phyloP scores from a whole-genome alignment of 2,888 invertebrate genomes.

The Amblyjoppa fuscipennis region DNA sequence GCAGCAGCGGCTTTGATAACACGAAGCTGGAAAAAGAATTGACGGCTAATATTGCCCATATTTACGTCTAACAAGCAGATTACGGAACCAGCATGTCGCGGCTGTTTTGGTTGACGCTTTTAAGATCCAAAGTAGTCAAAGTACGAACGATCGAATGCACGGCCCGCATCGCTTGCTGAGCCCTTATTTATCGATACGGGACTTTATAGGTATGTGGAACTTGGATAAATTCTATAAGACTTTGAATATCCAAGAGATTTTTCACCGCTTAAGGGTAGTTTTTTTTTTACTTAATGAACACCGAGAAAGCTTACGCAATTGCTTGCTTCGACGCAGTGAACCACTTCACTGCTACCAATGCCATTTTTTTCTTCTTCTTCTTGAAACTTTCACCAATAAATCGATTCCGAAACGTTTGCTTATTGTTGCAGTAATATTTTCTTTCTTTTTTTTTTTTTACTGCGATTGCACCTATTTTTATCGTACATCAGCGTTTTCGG shows the following conservation, averaged over 20 bases:
- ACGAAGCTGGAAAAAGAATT: constrained; percentile 33
- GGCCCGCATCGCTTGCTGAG: constrained; percentile 31
- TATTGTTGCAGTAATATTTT: constrained; percentile 29
- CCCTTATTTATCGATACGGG: constrained; percentile 47
- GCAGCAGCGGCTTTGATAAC: constrained; percentile 30
- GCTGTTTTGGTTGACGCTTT: constrained; percentile 37
- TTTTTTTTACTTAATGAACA: constrained; percentile 72
- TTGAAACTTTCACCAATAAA: constrained; percentile 57
- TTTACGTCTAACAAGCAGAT: constrained; percentile 45
- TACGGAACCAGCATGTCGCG: constrained; percentile 18
- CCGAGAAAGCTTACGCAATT: constrained; percentile 73
- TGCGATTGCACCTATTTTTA: constrained; percentile 60
- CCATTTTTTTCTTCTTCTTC: constrained; percentile 30
- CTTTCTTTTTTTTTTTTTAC: constrained; percentile 11
- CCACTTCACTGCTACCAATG: constrained; percentile 35
- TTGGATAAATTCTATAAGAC: constrained; percentile 63
- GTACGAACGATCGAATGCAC: constrained; percentile 54
- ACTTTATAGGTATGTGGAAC: constrained; percentile 49
- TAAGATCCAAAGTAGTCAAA: constrained; percentile 46
- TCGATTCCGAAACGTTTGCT: constrained; percentile 48
- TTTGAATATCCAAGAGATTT: constrained; percentile 65
- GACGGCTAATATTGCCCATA: constrained; percentile 33
- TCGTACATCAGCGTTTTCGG: constrained; percentile 64
- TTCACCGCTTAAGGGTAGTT: constrained; percentile 51
- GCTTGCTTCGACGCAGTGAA: constrained; percentile 66